phyloP scores from a whole-genome alignment of 2,888 invertebrate genomes.

The Drosophila putrida region DNA sequence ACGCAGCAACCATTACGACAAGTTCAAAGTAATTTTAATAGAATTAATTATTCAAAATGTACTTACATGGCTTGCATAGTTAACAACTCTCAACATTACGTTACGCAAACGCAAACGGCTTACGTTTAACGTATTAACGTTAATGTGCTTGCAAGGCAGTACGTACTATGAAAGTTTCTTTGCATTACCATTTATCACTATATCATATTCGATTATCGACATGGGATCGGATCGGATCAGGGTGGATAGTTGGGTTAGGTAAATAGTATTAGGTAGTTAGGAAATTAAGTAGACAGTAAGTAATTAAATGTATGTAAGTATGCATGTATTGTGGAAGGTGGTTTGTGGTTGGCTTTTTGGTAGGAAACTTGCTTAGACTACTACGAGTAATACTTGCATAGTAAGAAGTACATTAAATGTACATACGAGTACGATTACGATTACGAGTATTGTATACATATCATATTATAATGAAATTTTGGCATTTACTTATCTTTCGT shows the following conservation, averaged over 20 bases:
- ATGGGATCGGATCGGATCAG: slow-evolving; percentile 11
- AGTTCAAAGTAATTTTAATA: slow-evolving; percentile 82
- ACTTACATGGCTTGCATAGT: slow-evolving; percentile 83
- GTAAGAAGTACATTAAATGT: slow-evolving; percentile 53
- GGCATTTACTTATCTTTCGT: slow-evolving; percentile 76
- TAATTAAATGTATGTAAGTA: slow-evolving; percentile 40
- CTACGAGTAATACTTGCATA: slow-evolving; percentile 78
- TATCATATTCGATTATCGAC: slow-evolving; percentile 33
- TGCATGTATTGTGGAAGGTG: slow-evolving; percentile 30
- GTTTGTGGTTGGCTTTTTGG: slow-evolving; percentile 15
- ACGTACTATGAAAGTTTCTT: slow-evolving; percentile 70
- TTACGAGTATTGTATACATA: slow-evolving; percentile 70
- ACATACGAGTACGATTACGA: slow-evolving; percentile 50
- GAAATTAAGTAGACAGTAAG: slow-evolving; percentile 11
- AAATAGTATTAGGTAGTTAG: too few relatives aligned
- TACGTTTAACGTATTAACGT: slow-evolving; percentile 41
- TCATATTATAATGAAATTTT: slow-evolving; percentile 74
- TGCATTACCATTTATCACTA: slow-evolving; percentile 58
- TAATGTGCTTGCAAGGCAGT: slow-evolving; percentile 77
- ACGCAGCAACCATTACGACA: slow-evolving; percentile 85
- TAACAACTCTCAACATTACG: slow-evolving; percentile 59
- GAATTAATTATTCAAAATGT: slow-evolving; percentile 80
- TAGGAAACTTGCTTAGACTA: slow-evolving; percentile 72
- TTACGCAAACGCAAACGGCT: slow-evolving; percentile 40
- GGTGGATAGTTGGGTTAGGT: slow-evolving; percentile 1